Evolutionary conservation across 2,888 invertebrate species (phyloP).

Genomic region (Cylindroiulus punctatus): DNA sequence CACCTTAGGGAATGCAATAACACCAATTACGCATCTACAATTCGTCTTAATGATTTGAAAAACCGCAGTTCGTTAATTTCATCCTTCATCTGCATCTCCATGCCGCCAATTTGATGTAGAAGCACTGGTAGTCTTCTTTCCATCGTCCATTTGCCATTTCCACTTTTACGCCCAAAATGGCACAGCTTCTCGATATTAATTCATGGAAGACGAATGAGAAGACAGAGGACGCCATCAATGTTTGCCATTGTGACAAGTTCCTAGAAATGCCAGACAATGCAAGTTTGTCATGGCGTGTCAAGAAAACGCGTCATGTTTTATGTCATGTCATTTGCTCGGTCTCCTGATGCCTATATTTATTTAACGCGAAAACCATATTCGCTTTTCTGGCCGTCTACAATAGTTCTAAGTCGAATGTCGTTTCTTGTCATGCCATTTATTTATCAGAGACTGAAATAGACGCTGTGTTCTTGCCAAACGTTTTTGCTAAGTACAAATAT

Average conservation of each 20-base stretch:
- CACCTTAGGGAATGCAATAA: background rate
- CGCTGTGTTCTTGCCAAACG: background rate
- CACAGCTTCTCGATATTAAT: background rate
- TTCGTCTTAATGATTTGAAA: background rate
- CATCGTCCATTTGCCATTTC: background rate
- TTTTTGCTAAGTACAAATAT: background rate
- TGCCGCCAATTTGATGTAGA: background rate
- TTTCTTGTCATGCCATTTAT: background rate
- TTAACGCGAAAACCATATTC: constrained; percentile 25
- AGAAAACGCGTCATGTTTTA: background rate
- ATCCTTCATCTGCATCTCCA: constrained; percentile 6
- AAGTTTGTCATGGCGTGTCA: background rate
- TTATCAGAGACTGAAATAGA: background rate
- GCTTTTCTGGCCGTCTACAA: background rate
- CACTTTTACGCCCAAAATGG: background rate
- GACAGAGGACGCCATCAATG: background rate
- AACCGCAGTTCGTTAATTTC: background rate
- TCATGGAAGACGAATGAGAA: background rate
- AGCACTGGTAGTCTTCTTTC: background rate
- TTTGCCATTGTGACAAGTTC: background rate
- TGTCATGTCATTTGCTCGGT: background rate
- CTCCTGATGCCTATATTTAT: constrained; percentile 12
- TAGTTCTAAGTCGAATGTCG: background rate
- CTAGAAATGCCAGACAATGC: background rate
- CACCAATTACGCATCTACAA: background rate